Conservation (phyloP, 1,140 invertebrate species). For the Anthonomus grandis region DNA sequence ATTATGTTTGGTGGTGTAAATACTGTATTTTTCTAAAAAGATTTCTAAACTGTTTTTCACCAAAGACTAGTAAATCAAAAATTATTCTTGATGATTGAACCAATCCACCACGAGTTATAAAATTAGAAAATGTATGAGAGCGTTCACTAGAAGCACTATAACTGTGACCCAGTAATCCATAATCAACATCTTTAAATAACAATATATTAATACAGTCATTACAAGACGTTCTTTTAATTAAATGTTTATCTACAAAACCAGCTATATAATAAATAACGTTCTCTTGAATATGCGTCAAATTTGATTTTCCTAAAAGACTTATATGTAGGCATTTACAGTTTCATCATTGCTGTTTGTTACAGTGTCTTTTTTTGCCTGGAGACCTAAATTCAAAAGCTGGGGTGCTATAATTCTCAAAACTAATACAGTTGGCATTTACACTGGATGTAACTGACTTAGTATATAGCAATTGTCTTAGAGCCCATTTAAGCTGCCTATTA, state of each 20-base stretch:
- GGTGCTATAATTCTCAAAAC: slow-evolving; percentile 5
- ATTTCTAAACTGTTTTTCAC: background rate
- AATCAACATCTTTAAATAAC: background rate
- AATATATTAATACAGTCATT: slow-evolving; percentile 9
- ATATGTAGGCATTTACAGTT: background rate
- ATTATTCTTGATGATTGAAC: background rate
- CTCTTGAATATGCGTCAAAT: slow-evolving; percentile 14
- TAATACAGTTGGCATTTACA: slow-evolving; percentile 12
- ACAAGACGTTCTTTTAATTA: slow-evolving; percentile 3
- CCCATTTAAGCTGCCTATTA: slow-evolving; percentile 8
- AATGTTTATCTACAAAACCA: background rate
- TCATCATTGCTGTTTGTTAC: background rate
- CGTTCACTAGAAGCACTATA: background rate
- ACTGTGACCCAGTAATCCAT: background rate
- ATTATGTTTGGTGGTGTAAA: background rate
- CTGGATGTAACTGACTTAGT: slow-evolving; percentile 6
- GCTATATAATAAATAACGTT: slow-evolving; percentile 12
- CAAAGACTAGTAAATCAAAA: background rate
- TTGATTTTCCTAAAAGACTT: background rate
- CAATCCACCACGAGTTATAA: background rate
- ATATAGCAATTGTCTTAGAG: slow-evolving; percentile 14
- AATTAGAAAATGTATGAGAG: background rate
- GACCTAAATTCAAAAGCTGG: slow-evolving; percentile 18
- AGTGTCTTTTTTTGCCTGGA: background rate
- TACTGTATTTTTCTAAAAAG: background rate